Percentiles rank a stretch among this genome's conserved stretches.
These are phyloP conservation scores for Drosophila rufa DNA, from an alignment of 1,140 invertebrate genomes.

Conservation along the genomic window DNA sequence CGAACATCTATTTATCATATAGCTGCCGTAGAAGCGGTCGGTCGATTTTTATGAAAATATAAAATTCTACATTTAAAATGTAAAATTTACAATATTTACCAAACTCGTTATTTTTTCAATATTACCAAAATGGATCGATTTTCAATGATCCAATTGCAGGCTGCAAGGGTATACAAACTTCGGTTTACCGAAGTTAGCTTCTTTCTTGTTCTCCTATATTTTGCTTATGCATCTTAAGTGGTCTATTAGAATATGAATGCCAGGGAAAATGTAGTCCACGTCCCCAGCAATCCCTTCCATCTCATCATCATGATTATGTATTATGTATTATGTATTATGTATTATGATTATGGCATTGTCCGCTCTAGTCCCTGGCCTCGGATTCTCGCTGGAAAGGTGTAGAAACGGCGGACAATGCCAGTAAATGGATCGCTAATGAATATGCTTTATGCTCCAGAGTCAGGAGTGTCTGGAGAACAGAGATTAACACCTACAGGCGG, in stretches of 20 bases:
- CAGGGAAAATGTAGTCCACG: neutral
- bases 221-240: constrained; percentile 65
- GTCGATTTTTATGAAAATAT: too few relatives aligned
- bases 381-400: constrained; percentile 45
- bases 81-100: too few relatives aligned
- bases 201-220: constrained; percentile 1
- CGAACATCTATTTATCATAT: too few relatives aligned
- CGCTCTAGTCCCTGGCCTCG: constrained; percentile 2
- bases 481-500: constrained; percentile 40
- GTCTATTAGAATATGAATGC: constrained; percentile 73
- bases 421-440: constrained; percentile 40
- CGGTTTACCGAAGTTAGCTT: neutral
- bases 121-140: too few relatives aligned
- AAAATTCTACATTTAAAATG: too few relatives aligned
- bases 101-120: too few relatives aligned
- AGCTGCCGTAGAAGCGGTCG: too few relatives aligned
- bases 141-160: too few relatives aligned
- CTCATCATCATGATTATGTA: constrained; percentile 54
- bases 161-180: neutral
- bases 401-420: constrained; percentile 40
- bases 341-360: constrained; percentile 70
- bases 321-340: constrained; percentile 53
- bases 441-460: constrained; percentile 24
- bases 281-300: constrained; percentile 4
- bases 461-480: neutral